Conservation (phyloP, 2,888 invertebrate genomes). For the Nematopogon swammerdamellus region DNA sequence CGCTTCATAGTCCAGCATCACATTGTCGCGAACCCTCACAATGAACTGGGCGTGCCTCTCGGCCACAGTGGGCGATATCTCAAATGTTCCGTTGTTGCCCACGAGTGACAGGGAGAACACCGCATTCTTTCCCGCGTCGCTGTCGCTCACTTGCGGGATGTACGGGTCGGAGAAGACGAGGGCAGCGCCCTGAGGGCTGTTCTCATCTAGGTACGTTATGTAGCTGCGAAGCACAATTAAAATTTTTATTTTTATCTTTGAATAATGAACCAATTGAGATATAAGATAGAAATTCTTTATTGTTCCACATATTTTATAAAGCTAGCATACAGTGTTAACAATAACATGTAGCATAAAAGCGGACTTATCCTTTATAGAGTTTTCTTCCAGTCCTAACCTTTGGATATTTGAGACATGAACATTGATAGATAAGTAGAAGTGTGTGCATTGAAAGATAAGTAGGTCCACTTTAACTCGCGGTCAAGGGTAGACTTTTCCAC, state of each 20-base stretch:
- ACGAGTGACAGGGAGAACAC: constrained; percentile 75
- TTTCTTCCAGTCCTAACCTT: too few species aligned
- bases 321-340: too few species aligned
- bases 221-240: constrained; percentile 59
- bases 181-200: constrained; percentile 76
- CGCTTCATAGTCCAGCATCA: constrained; percentile 81
- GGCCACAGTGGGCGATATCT: constrained; percentile 79
- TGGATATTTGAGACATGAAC: too few species aligned
- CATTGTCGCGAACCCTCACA: constrained; percentile 79
- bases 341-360: too few species aligned
- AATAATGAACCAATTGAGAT: too few species aligned
- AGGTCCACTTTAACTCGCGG: too few species aligned
- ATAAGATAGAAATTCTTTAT: too few species aligned
- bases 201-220: constrained; percentile 73
- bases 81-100: constrained; percentile 85
- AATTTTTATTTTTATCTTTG: constrained; percentile 1
- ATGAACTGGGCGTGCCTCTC: constrained; percentile 76
- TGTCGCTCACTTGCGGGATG: constrained; percentile 69
- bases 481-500: too few species aligned
- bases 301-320: too few species aligned
- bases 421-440: too few species aligned
- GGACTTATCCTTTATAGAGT: too few species aligned
- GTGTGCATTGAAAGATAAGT: too few species aligned
- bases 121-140: constrained; percentile 78
- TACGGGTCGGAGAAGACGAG: constrained; percentile 70